Percentiles rank a stretch among this genome's conserved stretches.
Evolutionary conservation across 2,888 invertebrate genomes (phyloP).

Genomic region (Junonia oenone): DNA sequence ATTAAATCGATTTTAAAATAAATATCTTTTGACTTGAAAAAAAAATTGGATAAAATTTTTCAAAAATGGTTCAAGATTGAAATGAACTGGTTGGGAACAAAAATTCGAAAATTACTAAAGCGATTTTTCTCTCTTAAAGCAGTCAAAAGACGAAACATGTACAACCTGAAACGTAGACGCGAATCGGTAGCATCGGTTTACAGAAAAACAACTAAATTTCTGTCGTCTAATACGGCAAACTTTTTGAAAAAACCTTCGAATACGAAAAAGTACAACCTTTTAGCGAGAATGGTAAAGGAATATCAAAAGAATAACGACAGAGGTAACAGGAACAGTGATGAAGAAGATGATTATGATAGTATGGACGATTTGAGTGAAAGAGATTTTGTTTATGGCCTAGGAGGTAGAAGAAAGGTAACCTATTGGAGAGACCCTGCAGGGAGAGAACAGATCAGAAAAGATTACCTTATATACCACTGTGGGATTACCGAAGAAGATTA

Average conservation of each 20-base stretch:
- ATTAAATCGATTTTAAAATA: neutral
- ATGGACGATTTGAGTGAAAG: constrained; percentile 55
- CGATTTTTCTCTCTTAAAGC: constrained; percentile 33
- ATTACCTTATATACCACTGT: constrained; percentile 65
- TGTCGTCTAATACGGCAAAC: constrained; percentile 56
- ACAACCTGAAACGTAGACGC: constrained; percentile 51
- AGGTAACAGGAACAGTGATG: constrained; percentile 27
- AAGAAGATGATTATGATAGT: constrained; percentile 36
- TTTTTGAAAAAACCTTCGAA: constrained; percentile 60
- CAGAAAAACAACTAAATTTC: constrained; percentile 66
- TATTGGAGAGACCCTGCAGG: constrained; percentile 65
- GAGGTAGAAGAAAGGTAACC: constrained; percentile 59
- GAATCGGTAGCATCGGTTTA: constrained; percentile 68
- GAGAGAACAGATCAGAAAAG: constrained; percentile 64
- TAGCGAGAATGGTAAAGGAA: constrained; percentile 48
- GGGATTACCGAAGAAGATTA: constrained; percentile 66
- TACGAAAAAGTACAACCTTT: constrained; percentile 45
- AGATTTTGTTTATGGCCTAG: constrained; percentile 67
- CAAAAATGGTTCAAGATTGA: constrained; percentile 21
- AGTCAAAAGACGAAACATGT: constrained; percentile 39
- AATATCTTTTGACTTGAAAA: neutral
- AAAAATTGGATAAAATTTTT: neutral
- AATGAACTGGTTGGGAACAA: constrained; percentile 35
- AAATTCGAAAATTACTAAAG: constrained; percentile 38
- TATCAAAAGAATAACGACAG: constrained; percentile 32